phyloP scores from a whole-genome alignment of 23 tunicate species.

The Ciona savignyi region DNA sequence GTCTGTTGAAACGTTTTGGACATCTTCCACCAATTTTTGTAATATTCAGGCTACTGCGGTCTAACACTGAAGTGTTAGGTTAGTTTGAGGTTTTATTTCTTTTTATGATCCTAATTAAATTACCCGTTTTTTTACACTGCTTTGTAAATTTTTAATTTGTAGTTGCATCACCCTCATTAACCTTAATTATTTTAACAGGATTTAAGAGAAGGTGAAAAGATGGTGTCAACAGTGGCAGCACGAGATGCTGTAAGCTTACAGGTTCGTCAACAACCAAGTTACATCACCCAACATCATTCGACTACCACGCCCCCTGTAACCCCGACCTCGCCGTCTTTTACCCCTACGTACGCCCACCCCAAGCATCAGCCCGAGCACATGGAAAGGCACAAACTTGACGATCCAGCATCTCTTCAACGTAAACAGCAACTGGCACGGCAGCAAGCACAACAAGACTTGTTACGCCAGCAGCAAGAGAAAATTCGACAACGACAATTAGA shows the following conservation, averaged over 20 bases:
- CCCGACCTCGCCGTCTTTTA: constrained; percentile 22
- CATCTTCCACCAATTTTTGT: too few species aligned
- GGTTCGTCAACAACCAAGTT: neutral
- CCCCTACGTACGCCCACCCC: constrained; percentile 59
- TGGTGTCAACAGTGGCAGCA: neutral
- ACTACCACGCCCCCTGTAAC: neutral
- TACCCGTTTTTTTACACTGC: neutral
- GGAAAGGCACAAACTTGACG: constrained; percentile 14
- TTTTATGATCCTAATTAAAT: neutral
- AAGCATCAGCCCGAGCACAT: constrained; percentile 53
- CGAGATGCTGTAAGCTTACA: neutral
- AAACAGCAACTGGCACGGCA: constrained; percentile 20
- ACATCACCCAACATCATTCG: constrained; percentile 3
- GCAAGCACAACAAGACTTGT: constrained; percentile 12
- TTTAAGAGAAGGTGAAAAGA: neutral
- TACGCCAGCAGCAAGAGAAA: constrained; percentile 6
- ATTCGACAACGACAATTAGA: neutral
- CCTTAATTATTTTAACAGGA: neutral
- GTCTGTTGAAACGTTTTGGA: too few species aligned
- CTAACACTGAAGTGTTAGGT: neutral
- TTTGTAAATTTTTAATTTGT: too few species aligned
- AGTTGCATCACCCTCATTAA: too few species aligned
- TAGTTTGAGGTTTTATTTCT: neutral
- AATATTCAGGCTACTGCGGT: too few species aligned
- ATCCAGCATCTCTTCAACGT: constrained; percentile 15